Evolutionary conservation across 2,888 invertebrate genomes (phyloP).

Genomic region (Andrena minutula): DNA sequence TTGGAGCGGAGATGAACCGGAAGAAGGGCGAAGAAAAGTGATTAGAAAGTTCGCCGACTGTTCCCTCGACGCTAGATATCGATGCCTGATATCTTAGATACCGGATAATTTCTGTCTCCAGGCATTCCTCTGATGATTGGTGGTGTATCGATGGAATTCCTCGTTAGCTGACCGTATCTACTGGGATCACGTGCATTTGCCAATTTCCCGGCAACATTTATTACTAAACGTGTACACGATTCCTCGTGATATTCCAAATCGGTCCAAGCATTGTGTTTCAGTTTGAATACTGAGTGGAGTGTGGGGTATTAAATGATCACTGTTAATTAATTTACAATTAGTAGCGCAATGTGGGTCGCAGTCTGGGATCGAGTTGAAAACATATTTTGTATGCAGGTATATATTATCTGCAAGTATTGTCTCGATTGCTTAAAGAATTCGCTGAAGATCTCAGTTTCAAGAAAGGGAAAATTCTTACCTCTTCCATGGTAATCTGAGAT

Average conservation of each 20-base stretch:
- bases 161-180: slow-evolving; percentile 23
- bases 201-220: slow-evolving; percentile 18
- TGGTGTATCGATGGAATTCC: slow-evolving; percentile 20
- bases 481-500: no score
- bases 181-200: slow-evolving; percentile 9
- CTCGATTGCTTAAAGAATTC: no score
- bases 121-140: slow-evolving; percentile 31
- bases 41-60: slow-evolving; percentile 58
- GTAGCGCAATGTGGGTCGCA: not conserved
- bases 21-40: slow-evolving; percentile 50
- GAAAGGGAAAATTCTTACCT: no score
- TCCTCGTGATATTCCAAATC: slow-evolving; percentile 5
- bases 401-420: no score
- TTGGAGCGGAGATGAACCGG: slow-evolving; percentile 35
- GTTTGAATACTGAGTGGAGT: not conserved
- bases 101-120: slow-evolving; percentile 50
- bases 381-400: no score
- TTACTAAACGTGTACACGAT: not conserved
- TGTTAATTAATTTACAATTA: not conserved
- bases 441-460: no score
- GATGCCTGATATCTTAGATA: slow-evolving; percentile 36
- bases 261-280: slow-evolving; percentile 2
- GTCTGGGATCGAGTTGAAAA: no score
- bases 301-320: not conserved
- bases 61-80: slow-evolving; percentile 53